Conservation (phyloP, 1,140 invertebrate species). For the Polyergus mexicanus region DNA sequence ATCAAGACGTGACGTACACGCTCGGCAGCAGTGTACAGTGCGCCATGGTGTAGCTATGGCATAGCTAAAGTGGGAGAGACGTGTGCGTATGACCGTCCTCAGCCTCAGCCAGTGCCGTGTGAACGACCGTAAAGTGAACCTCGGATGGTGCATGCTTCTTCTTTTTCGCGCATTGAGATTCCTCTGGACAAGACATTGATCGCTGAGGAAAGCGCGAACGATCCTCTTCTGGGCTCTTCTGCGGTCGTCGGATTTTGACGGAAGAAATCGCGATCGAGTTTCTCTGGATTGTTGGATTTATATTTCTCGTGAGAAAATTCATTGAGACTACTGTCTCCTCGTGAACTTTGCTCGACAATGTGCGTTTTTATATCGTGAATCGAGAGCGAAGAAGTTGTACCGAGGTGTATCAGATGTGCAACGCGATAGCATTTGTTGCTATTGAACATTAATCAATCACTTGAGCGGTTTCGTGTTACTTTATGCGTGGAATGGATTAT, state of each 20-base stretch:
- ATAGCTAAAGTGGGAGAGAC: conserved; percentile 79
- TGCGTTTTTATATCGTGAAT: neutral
- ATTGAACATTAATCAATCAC: neutral
- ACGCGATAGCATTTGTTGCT: neutral
- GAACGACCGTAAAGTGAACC: conserved; percentile 79
- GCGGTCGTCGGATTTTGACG: neutral
- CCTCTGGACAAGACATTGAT: neutral
- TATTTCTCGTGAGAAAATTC: neutral
- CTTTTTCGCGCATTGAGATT: neutral
- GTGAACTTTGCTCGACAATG: conserved; percentile 1
- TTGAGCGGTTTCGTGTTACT: neutral
- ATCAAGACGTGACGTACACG: conserved; percentile 73
- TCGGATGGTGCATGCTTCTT: conserved; percentile 60
- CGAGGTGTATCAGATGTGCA: neutral
- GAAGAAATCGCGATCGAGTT: neutral
- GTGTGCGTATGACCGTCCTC: conserved; percentile 75
- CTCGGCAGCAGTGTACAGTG: conserved; percentile 47
- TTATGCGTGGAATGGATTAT: neutral
- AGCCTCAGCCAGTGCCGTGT: conserved; percentile 78
- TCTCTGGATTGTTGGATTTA: neutral
- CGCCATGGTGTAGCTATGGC: conserved; percentile 71
- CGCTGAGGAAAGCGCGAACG: neutral
- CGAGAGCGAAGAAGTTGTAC: conserved; percentile 2
- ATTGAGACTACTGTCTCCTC: neutral
- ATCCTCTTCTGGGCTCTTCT: neutral